Conservation (phyloP, 2,888 invertebrate genomes). For the Anoplius nigerrimus region DNA sequence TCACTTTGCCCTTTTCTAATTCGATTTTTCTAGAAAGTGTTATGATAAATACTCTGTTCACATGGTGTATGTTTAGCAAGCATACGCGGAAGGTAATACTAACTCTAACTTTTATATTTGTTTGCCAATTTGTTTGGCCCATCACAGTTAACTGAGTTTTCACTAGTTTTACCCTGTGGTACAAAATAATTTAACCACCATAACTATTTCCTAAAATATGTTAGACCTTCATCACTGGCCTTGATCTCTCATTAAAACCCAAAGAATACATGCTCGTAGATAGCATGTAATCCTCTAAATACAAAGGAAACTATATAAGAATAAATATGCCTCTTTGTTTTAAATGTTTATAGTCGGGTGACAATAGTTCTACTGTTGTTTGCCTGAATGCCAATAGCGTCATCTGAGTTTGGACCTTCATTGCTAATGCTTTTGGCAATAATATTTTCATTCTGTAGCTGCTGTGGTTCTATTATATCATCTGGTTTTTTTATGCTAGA, state of each 20-base stretch:
- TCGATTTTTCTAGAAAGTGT: not conserved
- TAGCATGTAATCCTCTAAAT: too few species aligned
- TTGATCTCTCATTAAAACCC: too few species aligned
- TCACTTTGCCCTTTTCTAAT: too few species aligned
- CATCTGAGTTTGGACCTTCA: slow-evolving; percentile 38
- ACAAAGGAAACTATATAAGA: slow-evolving; percentile 10
- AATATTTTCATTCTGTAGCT: slow-evolving; percentile 19
- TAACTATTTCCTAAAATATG: not conserved
- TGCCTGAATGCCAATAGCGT: slow-evolving; percentile 19
- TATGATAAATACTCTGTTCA: not conserved
- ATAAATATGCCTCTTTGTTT: slow-evolving; percentile 9
- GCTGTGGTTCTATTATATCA: slow-evolving; percentile 21
- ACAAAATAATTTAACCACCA: slow-evolving; percentile 1
- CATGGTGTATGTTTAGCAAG: too few species aligned
- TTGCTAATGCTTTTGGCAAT: slow-evolving; percentile 44
- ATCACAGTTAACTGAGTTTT: not conserved
- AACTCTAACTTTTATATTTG: too few species aligned
- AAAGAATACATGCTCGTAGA: too few species aligned
- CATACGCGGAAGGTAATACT: too few species aligned
- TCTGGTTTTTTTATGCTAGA: slow-evolving; percentile 38
- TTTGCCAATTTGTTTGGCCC: not conserved
- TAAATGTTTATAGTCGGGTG: slow-evolving; percentile 2
- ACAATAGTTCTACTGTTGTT: slow-evolving; percentile 8
- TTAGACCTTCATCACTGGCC: not conserved
- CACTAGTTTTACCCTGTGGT: not conserved